These are phyloP conservation scores for Pachliopta kotzebuea DNA, from an alignment of 2,888 invertebrate species.

Conservation along the genomic window DNA sequence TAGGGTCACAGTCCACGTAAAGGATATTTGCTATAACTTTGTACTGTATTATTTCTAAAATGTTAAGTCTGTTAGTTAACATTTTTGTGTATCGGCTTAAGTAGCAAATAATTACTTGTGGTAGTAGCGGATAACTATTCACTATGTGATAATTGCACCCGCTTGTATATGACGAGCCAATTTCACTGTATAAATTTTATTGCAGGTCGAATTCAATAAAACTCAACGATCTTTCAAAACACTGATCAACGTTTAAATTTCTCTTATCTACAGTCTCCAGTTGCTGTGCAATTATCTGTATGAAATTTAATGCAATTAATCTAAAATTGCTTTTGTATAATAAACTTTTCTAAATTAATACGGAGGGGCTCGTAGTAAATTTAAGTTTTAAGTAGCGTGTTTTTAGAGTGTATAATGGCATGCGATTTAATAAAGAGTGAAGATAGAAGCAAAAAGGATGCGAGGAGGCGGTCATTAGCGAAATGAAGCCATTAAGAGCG, in stretches of 20 bases:
- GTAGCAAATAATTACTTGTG: slow-evolving; percentile 51
- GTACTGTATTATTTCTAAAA: no score
- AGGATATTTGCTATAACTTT: no score
- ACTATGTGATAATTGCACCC: slow-evolving; percentile 52
- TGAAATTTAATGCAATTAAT: slow-evolving; percentile 18
- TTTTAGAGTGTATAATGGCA: slow-evolving; percentile 41
- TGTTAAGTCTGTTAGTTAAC: no score
- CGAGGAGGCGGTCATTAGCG: slow-evolving; percentile 68
- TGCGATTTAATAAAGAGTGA: slow-evolving; percentile 33
- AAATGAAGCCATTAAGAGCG: slow-evolving; percentile 74
- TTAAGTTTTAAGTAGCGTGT: slow-evolving; percentile 32
- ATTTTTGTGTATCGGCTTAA: slow-evolving; percentile 36
- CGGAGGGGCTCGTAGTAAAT: slow-evolving; percentile 32
- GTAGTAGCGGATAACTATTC: slow-evolving; percentile 45
- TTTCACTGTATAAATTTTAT: slow-evolving; percentile 31
- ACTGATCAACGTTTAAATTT: slow-evolving; percentile 19
- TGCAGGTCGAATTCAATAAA: slow-evolving; percentile 26
- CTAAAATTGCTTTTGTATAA: slow-evolving; percentile 21
- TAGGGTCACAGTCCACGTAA: no score
- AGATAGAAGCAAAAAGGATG: slow-evolving; percentile 52
- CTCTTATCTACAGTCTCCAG: slow-evolving; percentile 15
- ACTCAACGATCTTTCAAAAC: slow-evolving; percentile 16
- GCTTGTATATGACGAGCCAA: slow-evolving; percentile 44
- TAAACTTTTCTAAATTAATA: slow-evolving; percentile 29
- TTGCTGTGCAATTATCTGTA: slow-evolving; percentile 17